Evolutionary conservation across 2,888 invertebrate genomes (phyloP).

Genomic region (Eupeodes luniger): DNA sequence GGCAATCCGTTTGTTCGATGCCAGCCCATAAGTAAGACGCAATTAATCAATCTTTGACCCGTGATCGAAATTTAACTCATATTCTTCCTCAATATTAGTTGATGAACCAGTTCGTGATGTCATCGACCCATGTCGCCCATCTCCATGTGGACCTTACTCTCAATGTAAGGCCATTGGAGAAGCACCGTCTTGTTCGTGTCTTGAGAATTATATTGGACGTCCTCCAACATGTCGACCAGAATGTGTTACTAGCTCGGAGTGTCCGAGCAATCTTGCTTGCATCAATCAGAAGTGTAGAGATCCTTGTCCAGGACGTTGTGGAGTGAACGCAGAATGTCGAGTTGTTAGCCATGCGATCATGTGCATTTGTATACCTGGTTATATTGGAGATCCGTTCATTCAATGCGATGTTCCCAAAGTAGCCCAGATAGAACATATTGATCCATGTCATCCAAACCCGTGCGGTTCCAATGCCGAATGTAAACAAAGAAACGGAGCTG

Average conservation of each 20-base stretch:
- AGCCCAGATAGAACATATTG: conserved; percentile 84
- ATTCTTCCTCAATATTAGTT: conserved; percentile 79
- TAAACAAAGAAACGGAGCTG: conserved; percentile 87
- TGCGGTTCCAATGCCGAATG: conserved; percentile 90
- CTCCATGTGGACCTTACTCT: conserved; percentile 92
- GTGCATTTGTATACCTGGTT: conserved; percentile 88
- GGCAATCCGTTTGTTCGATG: conserved; percentile 92
- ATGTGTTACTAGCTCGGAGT: conserved; percentile 91
- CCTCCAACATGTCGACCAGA: conserved; percentile 92
- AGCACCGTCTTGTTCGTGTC: conserved; percentile 90
- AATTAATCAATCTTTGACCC: too few relatives aligned
- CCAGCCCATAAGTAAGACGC: conserved; percentile 84
- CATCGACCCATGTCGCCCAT: conserved; percentile 89
- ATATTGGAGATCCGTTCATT: conserved; percentile 91
- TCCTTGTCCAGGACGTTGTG: conserved; percentile 90
- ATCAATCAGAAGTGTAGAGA: conserved; percentile 91
- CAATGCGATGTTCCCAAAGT: conserved; percentile 85
- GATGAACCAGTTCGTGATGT: conserved; percentile 84
- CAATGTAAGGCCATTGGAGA: conserved; percentile 88
- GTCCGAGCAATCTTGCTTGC: conserved; percentile 88
- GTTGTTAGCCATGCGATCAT: conserved; percentile 91
- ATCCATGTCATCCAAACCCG: conserved; percentile 87
- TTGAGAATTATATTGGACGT: conserved; percentile 87
- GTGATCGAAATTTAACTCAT: not conserved
- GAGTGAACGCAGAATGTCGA: conserved; percentile 89